Base-by-base conservation (phyloP, 2,797 vertebrate species). In the Neostethus bicornis region DNA sequence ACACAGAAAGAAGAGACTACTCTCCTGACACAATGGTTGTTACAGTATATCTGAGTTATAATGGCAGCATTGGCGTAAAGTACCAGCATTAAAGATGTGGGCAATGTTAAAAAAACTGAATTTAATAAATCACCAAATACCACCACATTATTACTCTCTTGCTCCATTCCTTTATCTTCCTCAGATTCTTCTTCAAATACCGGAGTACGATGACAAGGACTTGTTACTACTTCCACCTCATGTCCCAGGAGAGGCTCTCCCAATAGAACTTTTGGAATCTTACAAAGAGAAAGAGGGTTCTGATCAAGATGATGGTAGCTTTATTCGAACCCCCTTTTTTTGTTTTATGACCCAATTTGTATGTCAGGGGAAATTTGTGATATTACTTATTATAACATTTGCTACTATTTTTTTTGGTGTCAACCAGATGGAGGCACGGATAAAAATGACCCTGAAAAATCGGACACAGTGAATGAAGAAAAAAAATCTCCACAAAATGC, bases 171-270 rank as follows among this genome's bases (percentile, higher is more conserved):
- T 34, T n/a, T 41, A n/a, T 37, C 24, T 21, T 39, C 17, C 17
- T 45, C 73, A 98, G 96, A 88, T 97, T 20, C 81, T 98, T 52
- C 79, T 78, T 4, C 58, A 62, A 42, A 68, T 94, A 64, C 90
- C 90, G 55, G 92, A 90, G 21, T 95, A 95, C 0, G 80, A 94
- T 57, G 59, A 84, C 34, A 88, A 87, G 32, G 91, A 92, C 32
- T 77, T 67, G 1, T 63, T 98, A 34, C 68, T 95, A 61, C 84
- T 98, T 55, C 95, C 96, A 2, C 91, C 89, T 0, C 92, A 94
- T 0, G n/a, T 43, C 1, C 85, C 93, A 0, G 95, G 94, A 5
- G 92, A 93, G 51, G 85, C 78, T 49, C 89, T 98, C 32, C 93
- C 95, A 3, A 35, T 56, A 0, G 95, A 98, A 66, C 48, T 97